These are phyloP conservation scores for Hystrix brachyura DNA, from an alignment of 2,113 vertebrate genomes.

Conservation along the genomic window DNA sequence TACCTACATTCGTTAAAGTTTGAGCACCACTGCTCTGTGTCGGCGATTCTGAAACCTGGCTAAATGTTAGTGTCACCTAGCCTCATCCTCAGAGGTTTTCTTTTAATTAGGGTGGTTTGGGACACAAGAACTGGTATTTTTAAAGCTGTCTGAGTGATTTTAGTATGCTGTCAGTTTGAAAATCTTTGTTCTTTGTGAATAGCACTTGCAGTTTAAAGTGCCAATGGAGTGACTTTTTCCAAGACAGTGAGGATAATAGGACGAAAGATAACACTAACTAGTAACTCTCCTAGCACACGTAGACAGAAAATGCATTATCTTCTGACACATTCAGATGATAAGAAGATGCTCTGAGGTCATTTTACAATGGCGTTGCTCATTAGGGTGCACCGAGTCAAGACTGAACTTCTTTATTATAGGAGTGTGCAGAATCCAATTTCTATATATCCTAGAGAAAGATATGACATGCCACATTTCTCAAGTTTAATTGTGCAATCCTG, in stretches of 20 bases:
- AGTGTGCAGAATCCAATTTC: neutral
- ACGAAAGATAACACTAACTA: neutral
- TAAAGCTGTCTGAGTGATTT: slow-evolving; percentile 9
- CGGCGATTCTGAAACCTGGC: neutral
- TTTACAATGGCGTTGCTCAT: neutral
- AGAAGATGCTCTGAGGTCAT: neutral
- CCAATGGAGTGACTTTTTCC: neutral
- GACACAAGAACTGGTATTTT: neutral
- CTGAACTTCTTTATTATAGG: neutral
- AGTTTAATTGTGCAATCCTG: neutral
- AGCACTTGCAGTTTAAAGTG: neutral
- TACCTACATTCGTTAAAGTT: neutral
- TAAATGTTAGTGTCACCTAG: slow-evolving; percentile 4
- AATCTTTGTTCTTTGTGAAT: neutral
- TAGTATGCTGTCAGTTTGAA: slow-evolving; percentile 1
- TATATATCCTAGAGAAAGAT: neutral
- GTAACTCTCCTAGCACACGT: neutral
- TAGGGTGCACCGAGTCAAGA: slow-evolving; percentile 20
- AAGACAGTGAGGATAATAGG: neutral
- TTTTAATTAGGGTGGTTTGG: slow-evolving; percentile 37
- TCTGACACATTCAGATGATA: neutral
- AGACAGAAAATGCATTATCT: neutral
- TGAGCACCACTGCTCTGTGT: neutral
- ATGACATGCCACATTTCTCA: neutral
- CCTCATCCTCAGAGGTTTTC: neutral